Percentiles rank a stretch among this genome's conserved stretches.
phyloP scores from a whole-genome alignment of 2,888 invertebrate genomes.

The Callosobruchus maculatus region DNA sequence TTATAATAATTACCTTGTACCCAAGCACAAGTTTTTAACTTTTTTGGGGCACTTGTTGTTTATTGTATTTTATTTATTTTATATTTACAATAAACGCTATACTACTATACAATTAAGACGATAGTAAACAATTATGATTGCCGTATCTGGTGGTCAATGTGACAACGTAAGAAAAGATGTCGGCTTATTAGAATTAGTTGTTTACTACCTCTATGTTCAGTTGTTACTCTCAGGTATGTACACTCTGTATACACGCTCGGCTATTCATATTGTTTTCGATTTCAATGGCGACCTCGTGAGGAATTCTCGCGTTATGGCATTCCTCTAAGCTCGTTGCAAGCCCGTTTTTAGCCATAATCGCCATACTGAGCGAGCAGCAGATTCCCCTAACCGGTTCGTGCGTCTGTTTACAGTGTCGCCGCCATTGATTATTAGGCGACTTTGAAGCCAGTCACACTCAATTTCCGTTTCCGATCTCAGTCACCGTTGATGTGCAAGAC shows the following conservation, averaged over 20 bases:
- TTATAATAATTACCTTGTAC: too few relatives aligned
- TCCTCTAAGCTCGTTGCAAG: background rate
- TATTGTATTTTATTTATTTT: too few relatives aligned
- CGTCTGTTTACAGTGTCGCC: background rate
- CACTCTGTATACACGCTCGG: background rate
- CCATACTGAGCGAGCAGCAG: background rate
- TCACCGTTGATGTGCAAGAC: background rate
- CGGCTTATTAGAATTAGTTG: too few relatives aligned
- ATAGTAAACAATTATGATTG: too few relatives aligned
- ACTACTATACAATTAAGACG: too few relatives aligned
- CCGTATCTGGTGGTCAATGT: too few relatives aligned
- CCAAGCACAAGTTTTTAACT: too few relatives aligned
- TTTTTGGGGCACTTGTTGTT: too few relatives aligned
- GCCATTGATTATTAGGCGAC: background rate
- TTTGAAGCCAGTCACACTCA: background rate
- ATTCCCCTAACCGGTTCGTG: background rate
- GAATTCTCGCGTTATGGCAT: background rate
- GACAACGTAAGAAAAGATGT: too few relatives aligned
- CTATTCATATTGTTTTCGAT: background rate
- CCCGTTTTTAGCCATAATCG: background rate
- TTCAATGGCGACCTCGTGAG: background rate
- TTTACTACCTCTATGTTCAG: too few relatives aligned
- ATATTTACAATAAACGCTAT: too few relatives aligned
- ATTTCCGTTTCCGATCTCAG: background rate
- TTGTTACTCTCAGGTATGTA: too few relatives aligned